These are phyloP conservation scores for Chymomyza amoena DNA, from an alignment of 2,888 invertebrate species.

Conservation along the genomic window DNA sequence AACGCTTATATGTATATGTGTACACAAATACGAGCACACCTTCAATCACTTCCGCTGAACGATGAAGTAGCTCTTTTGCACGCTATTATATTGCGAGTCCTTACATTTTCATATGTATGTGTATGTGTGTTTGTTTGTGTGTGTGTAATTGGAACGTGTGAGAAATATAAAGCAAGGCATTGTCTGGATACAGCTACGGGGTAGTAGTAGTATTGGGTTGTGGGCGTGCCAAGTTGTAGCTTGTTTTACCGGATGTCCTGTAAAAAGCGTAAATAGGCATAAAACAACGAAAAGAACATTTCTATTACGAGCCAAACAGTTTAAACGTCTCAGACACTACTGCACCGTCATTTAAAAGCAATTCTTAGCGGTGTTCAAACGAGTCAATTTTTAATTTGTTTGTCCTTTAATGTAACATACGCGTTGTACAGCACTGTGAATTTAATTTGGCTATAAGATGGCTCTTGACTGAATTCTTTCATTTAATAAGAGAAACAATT, in stretches of 20 bases:
- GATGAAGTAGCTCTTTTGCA: constrained; percentile 78
- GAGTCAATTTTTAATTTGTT: not conserved
- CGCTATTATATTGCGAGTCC: constrained; percentile 74
- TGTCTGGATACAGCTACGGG: not conserved
- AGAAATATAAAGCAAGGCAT: constrained; percentile 69
- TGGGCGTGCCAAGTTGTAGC: constrained; percentile 57
- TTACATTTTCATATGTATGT: not conserved
- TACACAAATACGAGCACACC: constrained; percentile 56
- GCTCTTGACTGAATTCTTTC: too few relatives aligned
- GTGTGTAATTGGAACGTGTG: constrained; percentile 78
- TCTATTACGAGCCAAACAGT: constrained; percentile 55
- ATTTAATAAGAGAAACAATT: too few relatives aligned
- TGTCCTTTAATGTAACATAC: too few relatives aligned
- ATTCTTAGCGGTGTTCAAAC: not conserved
- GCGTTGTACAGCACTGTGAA: too few relatives aligned
- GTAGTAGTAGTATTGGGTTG: constrained; percentile 2
- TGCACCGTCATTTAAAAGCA: not conserved
- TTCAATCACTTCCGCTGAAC: constrained; percentile 78
- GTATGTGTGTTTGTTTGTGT: not conserved
- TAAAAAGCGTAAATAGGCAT: constrained; percentile 73
- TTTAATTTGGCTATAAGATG: too few relatives aligned
- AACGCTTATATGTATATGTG: not conserved
- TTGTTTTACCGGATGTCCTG: constrained; percentile 68
- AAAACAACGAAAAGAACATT: constrained; percentile 73
- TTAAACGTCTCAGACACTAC: not conserved